phyloP scores from a whole-genome alignment of 1,140 invertebrate species.

The Kradibia gibbosae region DNA sequence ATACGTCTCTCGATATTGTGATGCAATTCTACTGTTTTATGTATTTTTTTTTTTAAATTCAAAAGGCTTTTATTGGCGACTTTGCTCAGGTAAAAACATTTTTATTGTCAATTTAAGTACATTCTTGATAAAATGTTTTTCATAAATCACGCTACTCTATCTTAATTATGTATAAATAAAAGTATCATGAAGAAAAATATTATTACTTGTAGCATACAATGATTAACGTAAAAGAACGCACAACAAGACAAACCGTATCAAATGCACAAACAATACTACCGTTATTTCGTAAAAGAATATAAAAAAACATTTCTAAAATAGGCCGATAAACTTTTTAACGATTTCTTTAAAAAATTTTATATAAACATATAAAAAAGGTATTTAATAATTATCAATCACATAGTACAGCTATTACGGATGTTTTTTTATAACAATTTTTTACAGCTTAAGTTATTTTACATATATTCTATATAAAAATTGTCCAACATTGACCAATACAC shows the following conservation, averaged over 20 bases:
- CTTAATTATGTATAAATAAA: no score
- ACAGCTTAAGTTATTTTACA: not conserved
- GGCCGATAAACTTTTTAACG: not conserved
- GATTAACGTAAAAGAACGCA: not conserved
- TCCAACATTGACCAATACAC: not conserved
- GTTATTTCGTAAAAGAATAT: not conserved
- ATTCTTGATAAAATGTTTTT: no score
- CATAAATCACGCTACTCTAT: no score
- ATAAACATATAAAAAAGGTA: not conserved
- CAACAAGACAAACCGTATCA: not conserved
- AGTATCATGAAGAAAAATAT: not conserved
- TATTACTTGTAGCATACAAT: not conserved
- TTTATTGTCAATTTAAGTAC: no score
- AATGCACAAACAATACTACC: not conserved
- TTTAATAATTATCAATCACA: conserved; percentile 2
- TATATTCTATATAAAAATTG: not conserved
- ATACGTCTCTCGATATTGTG: no score
- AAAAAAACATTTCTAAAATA: not conserved
- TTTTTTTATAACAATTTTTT: not conserved
- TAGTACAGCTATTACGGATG: not conserved
- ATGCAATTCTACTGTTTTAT: no score
- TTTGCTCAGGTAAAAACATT: no score
- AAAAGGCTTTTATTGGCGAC: no score
- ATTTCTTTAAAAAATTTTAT: not conserved
- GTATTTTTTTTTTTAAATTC: no score